Conservation (phyloP, 1,140 invertebrate species). For the Pseudomyrmex flavicornis region DNA sequence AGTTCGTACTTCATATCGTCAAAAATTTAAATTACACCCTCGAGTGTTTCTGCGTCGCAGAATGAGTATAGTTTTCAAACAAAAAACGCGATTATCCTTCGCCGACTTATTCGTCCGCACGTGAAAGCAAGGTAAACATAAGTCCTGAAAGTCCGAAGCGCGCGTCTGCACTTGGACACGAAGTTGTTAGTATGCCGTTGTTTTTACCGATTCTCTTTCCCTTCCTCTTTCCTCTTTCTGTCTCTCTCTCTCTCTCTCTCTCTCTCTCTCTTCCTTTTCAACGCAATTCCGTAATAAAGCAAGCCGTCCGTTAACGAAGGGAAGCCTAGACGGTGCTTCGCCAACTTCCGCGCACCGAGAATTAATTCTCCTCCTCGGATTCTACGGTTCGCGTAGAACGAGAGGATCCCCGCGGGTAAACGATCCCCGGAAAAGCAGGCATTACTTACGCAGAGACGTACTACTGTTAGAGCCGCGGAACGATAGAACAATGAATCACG, state of each 20-base stretch:
- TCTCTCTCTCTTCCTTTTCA: neutral
- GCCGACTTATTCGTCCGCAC: conserved; percentile 21
- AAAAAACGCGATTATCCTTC: conserved; percentile 37
- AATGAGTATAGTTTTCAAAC: conserved; percentile 36
- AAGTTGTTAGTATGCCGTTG: conserved; percentile 51
- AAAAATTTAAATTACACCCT: conserved; percentile 52
- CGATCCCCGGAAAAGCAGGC: conserved; percentile 43
- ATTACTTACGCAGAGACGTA: conserved; percentile 60
- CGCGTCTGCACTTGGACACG: conserved; percentile 1
- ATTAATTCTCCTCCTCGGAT: conserved; percentile 60
- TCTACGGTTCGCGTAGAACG: conserved; percentile 47
- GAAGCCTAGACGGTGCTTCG: conserved; percentile 48
- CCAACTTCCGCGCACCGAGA: conserved; percentile 56
- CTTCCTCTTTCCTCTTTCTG: too few species aligned
- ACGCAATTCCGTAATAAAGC: conserved; percentile 48
- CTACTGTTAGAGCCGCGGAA: conserved; percentile 48
- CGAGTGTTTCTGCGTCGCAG: conserved; percentile 26
- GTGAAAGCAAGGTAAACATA: conserved; percentile 21
- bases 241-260: neutral
- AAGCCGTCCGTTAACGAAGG: conserved; percentile 50
- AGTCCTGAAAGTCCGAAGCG: neutral
- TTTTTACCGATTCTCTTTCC: conserved; percentile 26
- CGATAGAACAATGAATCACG: conserved; percentile 67
- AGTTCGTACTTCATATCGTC: conserved; percentile 42
- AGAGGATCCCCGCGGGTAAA: conserved; percentile 52